Evolutionary conservation across 2,113 vertebrate genomes (phyloP).

Genomic region (Alouatta palliata): DNA sequence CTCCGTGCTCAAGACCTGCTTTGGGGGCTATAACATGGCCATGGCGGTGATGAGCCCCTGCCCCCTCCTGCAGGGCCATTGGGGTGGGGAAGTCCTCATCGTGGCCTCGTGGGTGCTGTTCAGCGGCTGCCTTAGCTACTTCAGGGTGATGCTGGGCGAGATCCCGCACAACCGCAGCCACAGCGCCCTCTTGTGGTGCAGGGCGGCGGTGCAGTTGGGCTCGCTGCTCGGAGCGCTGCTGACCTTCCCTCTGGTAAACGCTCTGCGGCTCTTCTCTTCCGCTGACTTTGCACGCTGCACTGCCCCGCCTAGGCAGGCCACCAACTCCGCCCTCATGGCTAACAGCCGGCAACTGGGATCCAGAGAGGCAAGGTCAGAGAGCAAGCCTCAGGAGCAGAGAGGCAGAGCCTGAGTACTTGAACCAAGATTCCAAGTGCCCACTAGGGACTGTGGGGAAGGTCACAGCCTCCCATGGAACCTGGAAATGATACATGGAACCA

Average conservation of each 20-base stretch:
- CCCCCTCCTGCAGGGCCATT: slow-evolving; percentile 88
- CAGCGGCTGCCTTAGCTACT: slow-evolving; percentile 89
- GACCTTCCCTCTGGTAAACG: slow-evolving; percentile 95
- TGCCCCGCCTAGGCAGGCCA: slow-evolving; percentile 82
- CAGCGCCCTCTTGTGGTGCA: slow-evolving; percentile 94
- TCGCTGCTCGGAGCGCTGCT: slow-evolving; percentile 91
- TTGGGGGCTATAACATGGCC: slow-evolving; percentile 94
- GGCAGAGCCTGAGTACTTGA: background rate
- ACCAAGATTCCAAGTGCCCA: background rate
- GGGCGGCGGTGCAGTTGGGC: slow-evolving; percentile 90
- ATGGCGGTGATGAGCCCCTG: slow-evolving; percentile 96
- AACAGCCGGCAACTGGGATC: background rate
- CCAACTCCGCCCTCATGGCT: background rate
- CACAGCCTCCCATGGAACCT: background rate
- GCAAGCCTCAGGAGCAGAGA: background rate
- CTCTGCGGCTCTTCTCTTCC: slow-evolving; percentile 87
- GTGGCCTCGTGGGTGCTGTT: slow-evolving; percentile 95
- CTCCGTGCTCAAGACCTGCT: slow-evolving; percentile 84
- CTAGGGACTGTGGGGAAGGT: background rate
- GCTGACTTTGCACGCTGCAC: slow-evolving; percentile 89
- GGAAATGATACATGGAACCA: background rate
- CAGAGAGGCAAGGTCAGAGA: background rate
- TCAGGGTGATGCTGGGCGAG: slow-evolving; percentile 96
- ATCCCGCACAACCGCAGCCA: slow-evolving; percentile 91
- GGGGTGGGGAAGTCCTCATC: slow-evolving; percentile 87